phyloP scores from a whole-genome alignment of 1,140 invertebrate species.

The Ostrea denselamellosa region DNA sequence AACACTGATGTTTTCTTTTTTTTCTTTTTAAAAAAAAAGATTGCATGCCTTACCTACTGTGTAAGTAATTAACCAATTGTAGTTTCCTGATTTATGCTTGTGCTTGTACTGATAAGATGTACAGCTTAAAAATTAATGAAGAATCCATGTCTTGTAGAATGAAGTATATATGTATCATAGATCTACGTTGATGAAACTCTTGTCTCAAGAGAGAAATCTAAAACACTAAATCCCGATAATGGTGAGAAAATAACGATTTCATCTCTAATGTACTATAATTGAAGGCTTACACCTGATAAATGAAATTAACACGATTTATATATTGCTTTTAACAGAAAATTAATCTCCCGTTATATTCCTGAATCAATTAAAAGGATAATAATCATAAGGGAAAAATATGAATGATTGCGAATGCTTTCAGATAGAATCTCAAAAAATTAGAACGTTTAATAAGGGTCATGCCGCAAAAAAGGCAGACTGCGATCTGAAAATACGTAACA shows the following conservation, averaged over 20 bases:
- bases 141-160: too few species aligned
- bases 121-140: too few species aligned
- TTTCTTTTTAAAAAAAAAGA: too few species aligned
- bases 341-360: conserved; percentile 36
- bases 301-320: conserved; percentile 13
- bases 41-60: too few species aligned
- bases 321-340: neutral
- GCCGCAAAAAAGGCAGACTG: neutral
- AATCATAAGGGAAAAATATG: conserved; percentile 5
- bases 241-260: conserved; percentile 3
- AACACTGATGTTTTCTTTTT: too few species aligned
- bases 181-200: neutral
- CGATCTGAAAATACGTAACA: conserved; percentile 34
- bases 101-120: too few species aligned
- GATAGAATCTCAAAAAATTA: conserved; percentile 29
- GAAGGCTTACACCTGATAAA: conserved; percentile 13
- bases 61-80: too few species aligned
- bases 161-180: neutral
- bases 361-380: conserved; percentile 22
- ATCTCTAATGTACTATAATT: neutral
- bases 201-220: conserved; percentile 21
- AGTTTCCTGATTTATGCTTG: too few species aligned
- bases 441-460: conserved; percentile 32
- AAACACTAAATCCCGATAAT: neutral
- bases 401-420: conserved; percentile 16